Percentiles rank a stretch among this genome's conserved stretches.
These are phyloP conservation scores for Zaprionus tsacasi DNA, from an alignment of 1,140 invertebrate species.

Conservation along the genomic window DNA sequence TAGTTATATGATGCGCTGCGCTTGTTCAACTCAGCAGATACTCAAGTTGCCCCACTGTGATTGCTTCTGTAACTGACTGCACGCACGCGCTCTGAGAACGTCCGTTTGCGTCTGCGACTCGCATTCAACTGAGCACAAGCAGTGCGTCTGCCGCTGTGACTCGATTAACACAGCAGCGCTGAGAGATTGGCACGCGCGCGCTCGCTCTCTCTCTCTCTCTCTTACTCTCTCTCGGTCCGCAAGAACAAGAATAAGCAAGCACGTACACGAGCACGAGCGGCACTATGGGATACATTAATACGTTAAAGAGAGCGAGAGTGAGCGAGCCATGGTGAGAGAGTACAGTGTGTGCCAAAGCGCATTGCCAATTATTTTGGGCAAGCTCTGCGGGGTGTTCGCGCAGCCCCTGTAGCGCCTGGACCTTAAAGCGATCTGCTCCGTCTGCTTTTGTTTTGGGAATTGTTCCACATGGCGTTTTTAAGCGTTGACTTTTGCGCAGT, in stretches of 20 bases:
- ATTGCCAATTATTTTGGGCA: conserved; percentile 42
- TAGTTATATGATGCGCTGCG: conserved; percentile 8
- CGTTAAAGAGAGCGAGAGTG: conserved; percentile 1
- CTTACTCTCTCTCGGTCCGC: background rate
- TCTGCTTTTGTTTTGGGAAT: conserved; percentile 26
- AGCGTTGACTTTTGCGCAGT: conserved; percentile 26
- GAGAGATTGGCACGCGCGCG: conserved; percentile 33
- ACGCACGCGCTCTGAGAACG: conserved; percentile 65
- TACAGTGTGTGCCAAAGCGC: background rate
- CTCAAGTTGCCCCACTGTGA: conserved; percentile 10
- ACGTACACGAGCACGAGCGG: background rate
- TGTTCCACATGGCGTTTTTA: background rate
- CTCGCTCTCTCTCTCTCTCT: background rate
- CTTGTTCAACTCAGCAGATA: conserved; percentile 11
- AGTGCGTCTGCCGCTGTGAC: conserved; percentile 34
- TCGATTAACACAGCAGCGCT: conserved; percentile 27
- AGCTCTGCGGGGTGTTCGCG: conserved; percentile 20
- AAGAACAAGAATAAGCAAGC: background rate
- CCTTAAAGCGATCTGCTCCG: conserved; percentile 4
- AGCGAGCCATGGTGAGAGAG: background rate
- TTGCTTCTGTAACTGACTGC: conserved; percentile 24
- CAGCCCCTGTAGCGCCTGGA: conserved; percentile 11
- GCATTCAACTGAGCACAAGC: conserved; percentile 53
- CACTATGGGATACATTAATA: background rate
- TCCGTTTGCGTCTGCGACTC: conserved; percentile 47